Conservation (phyloP, 2,888 invertebrate genomes). For the Entomobrya proxima region DNA sequence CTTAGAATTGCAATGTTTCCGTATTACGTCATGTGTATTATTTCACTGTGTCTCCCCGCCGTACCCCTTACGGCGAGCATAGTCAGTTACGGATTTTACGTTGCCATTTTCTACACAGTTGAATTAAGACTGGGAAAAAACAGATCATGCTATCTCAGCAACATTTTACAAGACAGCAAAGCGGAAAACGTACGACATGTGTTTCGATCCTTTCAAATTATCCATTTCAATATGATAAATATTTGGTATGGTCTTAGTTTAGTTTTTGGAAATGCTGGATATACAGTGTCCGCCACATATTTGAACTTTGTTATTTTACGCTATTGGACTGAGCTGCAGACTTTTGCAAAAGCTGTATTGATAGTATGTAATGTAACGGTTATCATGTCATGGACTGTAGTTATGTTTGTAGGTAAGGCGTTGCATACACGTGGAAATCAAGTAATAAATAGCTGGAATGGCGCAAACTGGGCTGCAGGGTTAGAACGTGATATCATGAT, state of each 20-base stretch:
- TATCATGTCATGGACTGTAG: not conserved
- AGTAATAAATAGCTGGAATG: not conserved
- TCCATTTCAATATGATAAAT: not conserved
- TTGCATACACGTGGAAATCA: not conserved
- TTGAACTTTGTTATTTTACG: not conserved
- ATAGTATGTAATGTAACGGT: not conserved
- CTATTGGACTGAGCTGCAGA: not conserved
- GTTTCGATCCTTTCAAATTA: not conserved
- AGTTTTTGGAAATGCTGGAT: not conserved
- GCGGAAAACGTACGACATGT: not conserved
- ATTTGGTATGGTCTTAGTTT: not conserved
- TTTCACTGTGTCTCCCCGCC: not conserved
- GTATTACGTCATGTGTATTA: not conserved
- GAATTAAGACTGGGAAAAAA: not conserved
- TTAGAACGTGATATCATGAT: not conserved
- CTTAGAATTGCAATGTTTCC: not conserved
- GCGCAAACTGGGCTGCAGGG: not conserved
- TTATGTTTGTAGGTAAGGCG: not conserved
- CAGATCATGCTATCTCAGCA: not conserved
- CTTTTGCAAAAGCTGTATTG: not conserved
- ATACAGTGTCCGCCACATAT: not conserved
- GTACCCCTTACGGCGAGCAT: not conserved
- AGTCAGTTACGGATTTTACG: not conserved
- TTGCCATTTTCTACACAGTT: not conserved
- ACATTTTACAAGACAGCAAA: not conserved